These are phyloP conservation scores for Caenorhabditis parvicauda DNA, from an alignment of 2,888 invertebrate species.

Conservation along the genomic window DNA sequence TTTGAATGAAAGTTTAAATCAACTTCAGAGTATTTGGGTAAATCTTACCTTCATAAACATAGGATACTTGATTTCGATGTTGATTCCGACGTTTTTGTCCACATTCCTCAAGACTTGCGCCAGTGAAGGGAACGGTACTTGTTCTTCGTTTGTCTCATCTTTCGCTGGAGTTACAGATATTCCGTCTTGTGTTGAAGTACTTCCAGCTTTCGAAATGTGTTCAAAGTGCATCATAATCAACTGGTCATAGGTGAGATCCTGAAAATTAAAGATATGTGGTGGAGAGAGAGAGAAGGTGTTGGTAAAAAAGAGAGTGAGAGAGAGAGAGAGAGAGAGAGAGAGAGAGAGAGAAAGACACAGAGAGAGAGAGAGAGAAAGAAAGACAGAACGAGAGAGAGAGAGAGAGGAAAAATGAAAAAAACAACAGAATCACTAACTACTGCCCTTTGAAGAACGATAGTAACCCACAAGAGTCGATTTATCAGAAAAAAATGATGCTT, in stretches of 20 bases:
- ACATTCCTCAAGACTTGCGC: conserved; percentile 78
- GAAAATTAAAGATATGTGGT: background rate
- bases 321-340: too few species aligned
- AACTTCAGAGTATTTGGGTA: too few species aligned
- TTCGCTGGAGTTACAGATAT: conserved; percentile 27
- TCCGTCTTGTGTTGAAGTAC: conserved; percentile 71
- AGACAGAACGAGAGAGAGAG: too few species aligned
- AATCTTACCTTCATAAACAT: conserved; percentile 69
- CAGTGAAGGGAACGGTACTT: conserved; percentile 82
- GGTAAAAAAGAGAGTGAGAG: background rate
- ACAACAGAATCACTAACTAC: too few species aligned
- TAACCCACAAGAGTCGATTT: too few species aligned
- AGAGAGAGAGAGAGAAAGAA: too few species aligned
- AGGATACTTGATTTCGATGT: conserved; percentile 96
- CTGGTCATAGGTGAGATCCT: conserved; percentile 42
- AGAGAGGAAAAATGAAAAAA: too few species aligned
- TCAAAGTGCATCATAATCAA: conserved; percentile 44
- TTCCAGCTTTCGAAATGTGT: conserved; percentile 79
- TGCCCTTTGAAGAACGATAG: too few species aligned
- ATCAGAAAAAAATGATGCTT: too few species aligned
- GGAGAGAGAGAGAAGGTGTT: background rate
- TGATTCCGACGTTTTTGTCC: conserved; percentile 85
- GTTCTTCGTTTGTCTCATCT: conserved; percentile 47
- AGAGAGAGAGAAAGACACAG: too few species aligned
- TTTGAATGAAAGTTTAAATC: background rate